phyloP scores from a whole-genome alignment of 1,140 invertebrate genomes.

The Megalonaias nervosa region DNA sequence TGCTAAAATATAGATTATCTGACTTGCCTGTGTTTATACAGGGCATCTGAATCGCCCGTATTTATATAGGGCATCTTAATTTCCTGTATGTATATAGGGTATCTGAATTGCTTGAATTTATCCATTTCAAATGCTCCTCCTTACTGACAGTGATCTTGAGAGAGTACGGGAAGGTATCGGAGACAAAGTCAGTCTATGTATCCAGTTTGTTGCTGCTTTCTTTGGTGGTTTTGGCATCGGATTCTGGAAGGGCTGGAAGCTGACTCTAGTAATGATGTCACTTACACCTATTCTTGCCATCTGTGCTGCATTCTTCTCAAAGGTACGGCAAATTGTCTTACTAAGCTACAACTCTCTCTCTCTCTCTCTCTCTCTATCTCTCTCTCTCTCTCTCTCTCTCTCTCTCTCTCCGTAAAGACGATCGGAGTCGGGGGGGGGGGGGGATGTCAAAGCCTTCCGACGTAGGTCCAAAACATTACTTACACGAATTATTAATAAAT shows the following conservation, averaged over 20 bases:
- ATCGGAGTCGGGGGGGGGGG: neutral
- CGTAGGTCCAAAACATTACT: no score
- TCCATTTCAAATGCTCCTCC: neutral
- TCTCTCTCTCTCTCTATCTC: neutral
- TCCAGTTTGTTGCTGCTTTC: slow-evolving; percentile 70
- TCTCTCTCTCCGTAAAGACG: neutral
- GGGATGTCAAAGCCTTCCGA: no score
- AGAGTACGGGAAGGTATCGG: slow-evolving; percentile 91
- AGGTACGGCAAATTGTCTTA: slow-evolving; percentile 39
- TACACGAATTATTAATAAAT: no score
- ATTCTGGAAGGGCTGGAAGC: slow-evolving; percentile 69
- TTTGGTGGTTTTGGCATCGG: slow-evolving; percentile 62
- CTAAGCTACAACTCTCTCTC: neutral
- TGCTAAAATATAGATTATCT: neutral
- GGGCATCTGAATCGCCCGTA: neutral
- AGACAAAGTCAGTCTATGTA: slow-evolving; percentile 87
- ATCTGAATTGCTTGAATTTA: neutral
- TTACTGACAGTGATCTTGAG: slow-evolving; percentile 82
- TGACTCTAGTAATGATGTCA: slow-evolving; percentile 67
- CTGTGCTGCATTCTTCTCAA: slow-evolving; percentile 51
- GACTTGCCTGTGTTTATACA: neutral
- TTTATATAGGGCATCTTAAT: neutral
- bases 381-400: neutral
- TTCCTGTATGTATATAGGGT: no score
- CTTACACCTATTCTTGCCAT: slow-evolving; percentile 61